Evolutionary conservation across 2,113 vertebrate genomes (phyloP).

Genomic region (Corythoichthys intestinalis): DNA sequence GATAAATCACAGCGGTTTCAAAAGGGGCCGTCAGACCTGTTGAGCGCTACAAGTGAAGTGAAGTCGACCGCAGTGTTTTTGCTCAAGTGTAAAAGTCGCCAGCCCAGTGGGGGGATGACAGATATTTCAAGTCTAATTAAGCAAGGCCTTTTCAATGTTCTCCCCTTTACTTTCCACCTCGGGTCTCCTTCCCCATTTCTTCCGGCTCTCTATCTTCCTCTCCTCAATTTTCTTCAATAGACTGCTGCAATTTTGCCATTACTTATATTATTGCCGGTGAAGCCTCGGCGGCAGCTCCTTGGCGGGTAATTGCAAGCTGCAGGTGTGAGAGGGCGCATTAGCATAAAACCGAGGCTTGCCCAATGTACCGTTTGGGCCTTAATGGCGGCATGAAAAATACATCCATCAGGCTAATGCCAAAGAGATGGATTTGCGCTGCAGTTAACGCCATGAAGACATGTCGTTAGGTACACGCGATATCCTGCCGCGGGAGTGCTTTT

Average conservation of each 20-base stretch:
- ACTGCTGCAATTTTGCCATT: constrained; percentile 69
- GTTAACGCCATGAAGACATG: constrained; percentile 51
- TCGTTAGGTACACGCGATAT: constrained; percentile 42
- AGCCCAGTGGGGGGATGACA: neutral
- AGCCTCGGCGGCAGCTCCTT: constrained; percentile 64
- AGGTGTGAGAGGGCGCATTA: constrained; percentile 73
- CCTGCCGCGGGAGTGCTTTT: constrained; percentile 38
- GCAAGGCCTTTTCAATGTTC: neutral
- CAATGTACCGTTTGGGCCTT: constrained; percentile 49
- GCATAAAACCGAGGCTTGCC: constrained; percentile 63
- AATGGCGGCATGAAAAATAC: constrained; percentile 69
- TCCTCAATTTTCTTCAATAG: constrained; percentile 49
- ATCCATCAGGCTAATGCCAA: constrained; percentile 65
- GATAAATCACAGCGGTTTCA: neutral
- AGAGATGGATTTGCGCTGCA: constrained; percentile 61
- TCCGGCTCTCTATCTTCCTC: constrained; percentile 19
- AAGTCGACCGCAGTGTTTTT: neutral
- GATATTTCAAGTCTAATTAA: constrained; percentile 12
- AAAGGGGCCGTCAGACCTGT: constrained; percentile 2
- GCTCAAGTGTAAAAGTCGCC: constrained; percentile 6
- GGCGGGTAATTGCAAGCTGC: constrained; percentile 73
- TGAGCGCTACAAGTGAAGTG: constrained; percentile 15
- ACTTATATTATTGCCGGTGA: constrained; percentile 66
- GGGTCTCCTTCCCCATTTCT: constrained; percentile 23
- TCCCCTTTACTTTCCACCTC: constrained; percentile 14